These are phyloP conservation scores for Aradus depressus DNA, from an alignment of 2,888 invertebrate species.

Conservation along the genomic window DNA sequence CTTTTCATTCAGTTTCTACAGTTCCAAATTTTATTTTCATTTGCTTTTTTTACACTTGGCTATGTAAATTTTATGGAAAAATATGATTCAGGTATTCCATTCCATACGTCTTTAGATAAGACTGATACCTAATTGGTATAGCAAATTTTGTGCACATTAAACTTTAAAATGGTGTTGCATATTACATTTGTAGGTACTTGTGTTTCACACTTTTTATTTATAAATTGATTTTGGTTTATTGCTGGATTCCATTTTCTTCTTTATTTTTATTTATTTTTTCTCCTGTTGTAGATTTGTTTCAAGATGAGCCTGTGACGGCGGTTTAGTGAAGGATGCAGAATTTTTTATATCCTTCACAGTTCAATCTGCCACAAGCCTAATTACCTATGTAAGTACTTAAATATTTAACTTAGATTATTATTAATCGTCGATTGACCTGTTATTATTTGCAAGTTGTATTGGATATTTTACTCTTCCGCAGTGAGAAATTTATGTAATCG, in stretches of 20 bases:
- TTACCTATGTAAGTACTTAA: conserved; percentile 7
- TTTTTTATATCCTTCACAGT: conserved; percentile 26
- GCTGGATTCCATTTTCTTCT: background rate
- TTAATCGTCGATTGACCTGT: background rate
- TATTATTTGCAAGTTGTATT: too few species aligned
- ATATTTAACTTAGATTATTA: background rate
- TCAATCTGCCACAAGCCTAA: conserved; percentile 18
- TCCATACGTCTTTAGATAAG: too few species aligned
- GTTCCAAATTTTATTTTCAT: background rate
- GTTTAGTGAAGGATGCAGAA: conserved; percentile 26
- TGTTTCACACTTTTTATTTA: conserved; percentile 6
- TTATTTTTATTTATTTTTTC: background rate
- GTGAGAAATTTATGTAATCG: too few species aligned
- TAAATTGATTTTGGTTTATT: background rate
- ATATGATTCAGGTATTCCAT: too few species aligned
- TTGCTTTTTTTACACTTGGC: background rate
- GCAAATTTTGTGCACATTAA: too few species aligned
- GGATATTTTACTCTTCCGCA: too few species aligned
- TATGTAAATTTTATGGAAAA: background rate
- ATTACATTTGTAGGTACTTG: conserved; percentile 9
- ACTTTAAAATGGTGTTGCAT: conserved; percentile 1
- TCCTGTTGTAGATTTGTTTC: conserved; percentile 8
- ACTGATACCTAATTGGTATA: too few species aligned
- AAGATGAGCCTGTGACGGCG: conserved; percentile 26
- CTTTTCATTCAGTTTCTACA: background rate